Base-by-base conservation (phyloP, 2,113 vertebrate genomes). In the Capreolus pygargus region DNA sequence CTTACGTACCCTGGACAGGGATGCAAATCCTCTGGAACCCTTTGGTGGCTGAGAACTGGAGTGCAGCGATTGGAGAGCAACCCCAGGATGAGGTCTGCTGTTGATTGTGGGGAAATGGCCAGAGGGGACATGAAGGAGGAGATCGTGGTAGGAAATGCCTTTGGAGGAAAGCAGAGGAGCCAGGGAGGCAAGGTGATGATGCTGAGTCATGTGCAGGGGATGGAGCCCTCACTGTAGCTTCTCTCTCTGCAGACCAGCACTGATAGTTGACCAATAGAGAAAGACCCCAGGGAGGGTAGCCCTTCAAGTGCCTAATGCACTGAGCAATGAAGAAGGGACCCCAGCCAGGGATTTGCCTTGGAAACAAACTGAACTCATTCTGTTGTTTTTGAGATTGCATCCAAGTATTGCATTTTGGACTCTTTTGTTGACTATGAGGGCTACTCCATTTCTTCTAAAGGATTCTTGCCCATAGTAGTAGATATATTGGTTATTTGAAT, bases 101-200 rank as follows among this genome's bases (percentile, higher is more conserved):
- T 70, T 36, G 67, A 70, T 1, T 70, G 19, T 39, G n/a, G n/a
- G 67, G 11, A 70, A 70, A 23, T 0, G 5, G 19, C 67, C 19
- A 0, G 1, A 23, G 67, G 67, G n/a, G 9, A 23, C 9, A 0
- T 70, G 19, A 36, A 9, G 9, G 19, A 70, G 19, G n/a, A 36
- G 17, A 70, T 12, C 5, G 2, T 10, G 1, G 19, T 12, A n/a
- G 64, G n/a, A n/a, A 70, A 39, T 23, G 21, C 67, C 67, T 70
- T 70, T 36, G 67, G 67, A 70, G 64, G 64, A 70, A 70, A 70
- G 64, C 64, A 70, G 64, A 70, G 64, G n/a, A 36, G n/a, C n/a
- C 64, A 23, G 64, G n/a, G 17, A 23, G 67, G n/a, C 67, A 6
- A 70, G 19, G n/a, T 23, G 67, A 36, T 70, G 67, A 21, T 70